Percentiles rank a stretch among this genome's conserved stretches.
phyloP scores from a whole-genome alignment of 2,113 vertebrate genomes.

The Corynorhinus townsendii region DNA sequence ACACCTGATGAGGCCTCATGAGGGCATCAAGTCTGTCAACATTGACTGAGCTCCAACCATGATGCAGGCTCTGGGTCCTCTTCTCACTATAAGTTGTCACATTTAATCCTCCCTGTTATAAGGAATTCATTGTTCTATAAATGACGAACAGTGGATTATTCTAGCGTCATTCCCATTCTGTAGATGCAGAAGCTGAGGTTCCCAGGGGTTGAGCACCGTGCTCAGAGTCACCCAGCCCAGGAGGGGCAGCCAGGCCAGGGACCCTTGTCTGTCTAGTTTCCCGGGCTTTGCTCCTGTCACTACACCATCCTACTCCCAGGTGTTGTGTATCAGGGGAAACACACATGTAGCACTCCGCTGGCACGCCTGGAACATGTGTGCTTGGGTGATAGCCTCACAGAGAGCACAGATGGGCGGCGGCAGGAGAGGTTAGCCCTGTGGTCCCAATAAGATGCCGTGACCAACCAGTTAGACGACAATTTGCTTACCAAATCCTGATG shows the following conservation, averaged over 20 bases:
- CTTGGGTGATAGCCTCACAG: not conserved
- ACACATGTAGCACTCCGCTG: not conserved
- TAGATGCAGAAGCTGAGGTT: not conserved
- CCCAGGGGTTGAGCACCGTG: not conserved
- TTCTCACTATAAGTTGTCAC: not conserved
- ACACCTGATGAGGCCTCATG: not conserved
- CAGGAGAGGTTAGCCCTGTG: not conserved
- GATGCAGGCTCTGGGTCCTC: not conserved
- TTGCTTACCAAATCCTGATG: constrained; percentile 59
- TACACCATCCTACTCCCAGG: not conserved
- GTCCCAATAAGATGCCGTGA: constrained; percentile 42
- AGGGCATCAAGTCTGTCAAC: not conserved
- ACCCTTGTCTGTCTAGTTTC: not conserved
- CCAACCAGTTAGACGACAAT: constrained; percentile 37
- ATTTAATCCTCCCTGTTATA: not conserved
- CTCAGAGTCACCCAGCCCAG: not conserved
- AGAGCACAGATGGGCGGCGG: accelerated
- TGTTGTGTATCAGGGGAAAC: no score
- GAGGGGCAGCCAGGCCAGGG: not conserved
- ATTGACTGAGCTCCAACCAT: not conserved
- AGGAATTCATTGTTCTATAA: not conserved
- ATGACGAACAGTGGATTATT: no score
- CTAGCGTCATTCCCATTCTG: not conserved
- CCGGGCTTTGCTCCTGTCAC: not conserved
- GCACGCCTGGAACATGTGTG: not conserved